Conservation (phyloP, 2,888 invertebrate genomes). For the Acronicta leporina region DNA sequence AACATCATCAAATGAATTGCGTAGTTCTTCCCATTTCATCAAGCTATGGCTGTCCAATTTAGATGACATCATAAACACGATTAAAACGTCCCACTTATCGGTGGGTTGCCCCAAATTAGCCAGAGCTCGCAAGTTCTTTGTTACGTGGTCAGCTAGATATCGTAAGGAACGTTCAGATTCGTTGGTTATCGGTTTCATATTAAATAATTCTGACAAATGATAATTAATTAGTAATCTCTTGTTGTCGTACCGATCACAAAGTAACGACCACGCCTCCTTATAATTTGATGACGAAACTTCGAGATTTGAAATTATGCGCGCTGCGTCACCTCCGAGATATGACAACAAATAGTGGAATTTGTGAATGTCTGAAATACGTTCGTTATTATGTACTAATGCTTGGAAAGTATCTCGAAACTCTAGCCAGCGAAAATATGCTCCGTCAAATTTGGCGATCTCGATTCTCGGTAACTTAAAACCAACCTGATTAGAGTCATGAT, state of each 20-base stretch:
- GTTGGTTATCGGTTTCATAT: constrained; percentile 13
- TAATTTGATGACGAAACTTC: constrained; percentile 49
- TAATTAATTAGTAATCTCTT: constrained; percentile 19
- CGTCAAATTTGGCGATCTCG: constrained; percentile 34
- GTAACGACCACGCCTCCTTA: constrained; percentile 40
- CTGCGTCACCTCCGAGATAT: constrained; percentile 44
- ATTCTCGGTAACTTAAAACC: constrained; percentile 40
- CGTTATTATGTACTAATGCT: constrained; percentile 38
- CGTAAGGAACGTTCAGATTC: constrained; percentile 39
- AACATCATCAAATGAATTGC: constrained; percentile 32
- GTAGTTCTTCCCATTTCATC: constrained; percentile 53
- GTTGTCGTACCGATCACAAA: constrained; percentile 43
- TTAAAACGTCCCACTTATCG: constrained; percentile 41
- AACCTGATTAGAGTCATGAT: constrained; percentile 1
- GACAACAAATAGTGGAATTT: constrained; percentile 43
- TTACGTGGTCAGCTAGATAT: constrained; percentile 45
- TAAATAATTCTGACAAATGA: constrained; percentile 26
- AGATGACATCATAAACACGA: constrained; percentile 42
- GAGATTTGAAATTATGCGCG: constrained; percentile 35
- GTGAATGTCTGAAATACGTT: constrained; percentile 25
- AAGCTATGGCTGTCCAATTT: constrained; percentile 45
- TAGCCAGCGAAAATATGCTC: constrained; percentile 31
- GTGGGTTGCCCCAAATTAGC: constrained; percentile 42
- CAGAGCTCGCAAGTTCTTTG: constrained; percentile 53
- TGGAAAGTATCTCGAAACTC: constrained; percentile 37